Conservation (phyloP, 2,797 vertebrate species). For the Aldrovandia affinis region DNA sequence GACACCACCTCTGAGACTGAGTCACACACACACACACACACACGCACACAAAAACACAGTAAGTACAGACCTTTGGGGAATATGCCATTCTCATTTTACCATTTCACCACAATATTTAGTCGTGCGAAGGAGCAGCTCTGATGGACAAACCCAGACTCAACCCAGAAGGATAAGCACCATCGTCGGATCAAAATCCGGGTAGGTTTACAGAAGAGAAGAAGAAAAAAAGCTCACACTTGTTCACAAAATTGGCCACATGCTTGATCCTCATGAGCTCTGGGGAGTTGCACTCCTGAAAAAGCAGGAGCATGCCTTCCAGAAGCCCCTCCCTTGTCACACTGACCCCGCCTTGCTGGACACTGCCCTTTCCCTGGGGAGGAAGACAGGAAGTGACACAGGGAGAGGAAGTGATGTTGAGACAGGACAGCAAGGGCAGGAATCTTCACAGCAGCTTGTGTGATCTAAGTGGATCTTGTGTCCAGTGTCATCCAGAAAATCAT, state of each 20-base stretch:
- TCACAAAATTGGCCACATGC: constrained; percentile 88
- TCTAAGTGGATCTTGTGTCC: background rate
- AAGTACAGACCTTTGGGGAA: too few relatives aligned
- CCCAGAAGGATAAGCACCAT: background rate
- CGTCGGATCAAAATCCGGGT: background rate
- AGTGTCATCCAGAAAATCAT: background rate
- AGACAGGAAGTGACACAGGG: background rate
- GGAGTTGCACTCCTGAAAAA: constrained; percentile 89
- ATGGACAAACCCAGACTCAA: background rate
- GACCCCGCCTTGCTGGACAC: constrained; percentile 77
- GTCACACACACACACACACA: constrained; percentile 35
- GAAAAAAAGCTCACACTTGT: constrained; percentile 82
- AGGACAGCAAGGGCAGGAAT: background rate
- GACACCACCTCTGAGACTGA: constrained; percentile 86
- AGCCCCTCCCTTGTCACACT: constrained; percentile 87
- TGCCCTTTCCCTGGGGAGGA: constrained; percentile 75
- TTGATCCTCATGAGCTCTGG: constrained; percentile 89
- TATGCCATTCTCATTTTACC: background rate
- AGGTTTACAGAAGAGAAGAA: background rate
- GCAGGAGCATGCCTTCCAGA: constrained; percentile 86
- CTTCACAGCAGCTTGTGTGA: background rate
- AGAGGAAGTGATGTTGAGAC: background rate
- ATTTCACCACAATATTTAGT: background rate
- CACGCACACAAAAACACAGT: constrained; percentile 25
- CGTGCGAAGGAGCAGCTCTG: background rate